A percentile compares a stretch with the other conserved stretches of the same genome.
phyloP scores from a whole-genome alignment of 2,113 vertebrate genomes.

The Tinamus guttatus region DNA sequence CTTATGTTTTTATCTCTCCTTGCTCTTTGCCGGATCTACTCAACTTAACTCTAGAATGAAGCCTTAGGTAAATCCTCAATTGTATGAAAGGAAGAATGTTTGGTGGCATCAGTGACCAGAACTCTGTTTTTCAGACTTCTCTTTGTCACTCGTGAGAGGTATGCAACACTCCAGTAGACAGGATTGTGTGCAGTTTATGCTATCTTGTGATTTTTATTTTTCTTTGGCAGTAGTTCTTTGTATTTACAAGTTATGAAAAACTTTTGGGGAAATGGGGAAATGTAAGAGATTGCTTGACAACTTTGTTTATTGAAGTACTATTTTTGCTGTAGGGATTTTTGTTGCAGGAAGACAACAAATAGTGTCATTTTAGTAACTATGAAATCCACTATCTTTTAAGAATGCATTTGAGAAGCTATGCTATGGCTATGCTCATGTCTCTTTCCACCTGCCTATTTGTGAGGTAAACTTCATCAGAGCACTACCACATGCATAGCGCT shows the following conservation, averaged over 20 bases:
- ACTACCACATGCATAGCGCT: not conserved
- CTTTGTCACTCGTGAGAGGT: not conserved
- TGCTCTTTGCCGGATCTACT: not conserved
- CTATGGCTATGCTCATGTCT: rapidly evolving
- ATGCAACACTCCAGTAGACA: not conserved
- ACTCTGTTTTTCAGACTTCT: not conserved
- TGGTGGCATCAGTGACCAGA: not conserved
- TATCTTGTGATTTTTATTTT: not conserved
- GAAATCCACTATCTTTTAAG: not conserved
- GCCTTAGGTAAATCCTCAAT: not conserved
- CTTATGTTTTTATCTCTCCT: not conserved
- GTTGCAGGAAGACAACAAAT: not conserved
- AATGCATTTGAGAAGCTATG: rapidly evolving
- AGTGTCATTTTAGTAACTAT: rapidly evolving
- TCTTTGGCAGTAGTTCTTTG: not conserved
- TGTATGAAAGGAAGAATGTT: not conserved
- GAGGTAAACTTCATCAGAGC: not conserved
- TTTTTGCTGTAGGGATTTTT: not conserved
- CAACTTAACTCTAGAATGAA: not conserved
- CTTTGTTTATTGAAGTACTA: not conserved
- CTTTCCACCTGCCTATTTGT: not conserved
- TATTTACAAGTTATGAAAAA: not conserved
- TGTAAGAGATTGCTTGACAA: rapidly evolving
- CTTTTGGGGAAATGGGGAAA: rapidly evolving
- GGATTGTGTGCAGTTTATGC: not conserved